Conservation (phyloP, 2,797 vertebrate genomes). For the Phrynocephalus guinanensis region DNA sequence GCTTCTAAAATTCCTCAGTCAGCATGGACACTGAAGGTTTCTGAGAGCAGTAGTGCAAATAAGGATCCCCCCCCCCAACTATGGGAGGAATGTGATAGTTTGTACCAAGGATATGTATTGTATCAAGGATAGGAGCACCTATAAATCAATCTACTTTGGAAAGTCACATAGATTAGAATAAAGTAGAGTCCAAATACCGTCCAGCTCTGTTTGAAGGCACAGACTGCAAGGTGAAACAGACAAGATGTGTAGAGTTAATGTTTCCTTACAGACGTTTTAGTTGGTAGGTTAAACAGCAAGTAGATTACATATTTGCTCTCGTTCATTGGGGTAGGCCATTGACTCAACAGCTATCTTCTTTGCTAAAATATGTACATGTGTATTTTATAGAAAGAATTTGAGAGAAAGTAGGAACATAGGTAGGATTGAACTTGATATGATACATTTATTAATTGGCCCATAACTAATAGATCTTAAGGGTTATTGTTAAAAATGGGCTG, state of each 20-base stretch:
- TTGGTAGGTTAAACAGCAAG: neutral
- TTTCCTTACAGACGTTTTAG: neutral
- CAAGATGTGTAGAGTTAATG: neutral
- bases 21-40: neutral
- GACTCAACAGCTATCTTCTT: neutral
- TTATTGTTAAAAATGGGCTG: neutral
- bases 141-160: neutral
- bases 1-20: too few species aligned
- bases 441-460: neutral
- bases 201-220: neutral
- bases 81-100: neutral
- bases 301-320: neutral
- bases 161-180: slow-evolving; percentile 6
- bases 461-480: neutral
- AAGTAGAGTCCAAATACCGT: neutral
- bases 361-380: neutral
- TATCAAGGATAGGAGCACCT: neutral
- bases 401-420: neutral
- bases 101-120: neutral
- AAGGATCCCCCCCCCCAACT: neutral
- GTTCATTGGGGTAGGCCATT: neutral
- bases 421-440: neutral
- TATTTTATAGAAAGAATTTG: neutral
- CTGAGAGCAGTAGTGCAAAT: neutral
- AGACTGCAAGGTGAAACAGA: neutral